Conservation (phyloP, 2,113 vertebrate genomes). For the Myotis yumanensis region DNA sequence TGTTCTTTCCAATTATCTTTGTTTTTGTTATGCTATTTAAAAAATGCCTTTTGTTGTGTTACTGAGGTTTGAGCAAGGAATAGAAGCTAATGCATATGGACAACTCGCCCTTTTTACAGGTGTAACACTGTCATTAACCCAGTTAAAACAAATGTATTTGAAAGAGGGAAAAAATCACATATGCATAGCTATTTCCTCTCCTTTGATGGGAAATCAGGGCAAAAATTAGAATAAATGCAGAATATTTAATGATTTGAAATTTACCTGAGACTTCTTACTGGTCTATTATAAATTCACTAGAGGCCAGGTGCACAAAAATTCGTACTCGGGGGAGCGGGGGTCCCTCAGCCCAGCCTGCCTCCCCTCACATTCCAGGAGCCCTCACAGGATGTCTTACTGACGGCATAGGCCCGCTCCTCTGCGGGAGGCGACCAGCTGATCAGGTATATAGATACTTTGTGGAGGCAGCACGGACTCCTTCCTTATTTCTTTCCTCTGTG, state of each 20-base stretch:
- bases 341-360: too few species aligned
- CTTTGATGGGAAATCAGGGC: slow-evolving; percentile 9
- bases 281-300: not conserved
- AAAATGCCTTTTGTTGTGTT: not conserved
- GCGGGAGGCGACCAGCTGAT: too few species aligned
- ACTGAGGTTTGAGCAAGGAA: not conserved
- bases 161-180: not conserved
- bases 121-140: not conserved
- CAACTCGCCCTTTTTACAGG: not conserved
- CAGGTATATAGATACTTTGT: too few species aligned
- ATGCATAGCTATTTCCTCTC: not conserved
- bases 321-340: too few species aligned
- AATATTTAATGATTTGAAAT: slow-evolving; percentile 16
- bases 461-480: too few species aligned
- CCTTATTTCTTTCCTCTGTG: too few species aligned
- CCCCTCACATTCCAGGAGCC: too few species aligned
- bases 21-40: not conserved
- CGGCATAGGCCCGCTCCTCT: too few species aligned
- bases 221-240: slow-evolving; percentile 11
- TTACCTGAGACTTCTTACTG: not conserved
- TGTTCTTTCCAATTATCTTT: slow-evolving; percentile 20
- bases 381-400: too few species aligned
- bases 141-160: not conserved
- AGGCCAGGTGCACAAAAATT: too few species aligned
- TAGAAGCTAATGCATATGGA: not conserved